A percentile compares a stretch with the other conserved stretches of the same genome.
These are phyloP conservation scores for Zoanthus sansibaricus DNA, from an alignment of 92 coral and sea anemone species.

Conservation along the genomic window DNA sequence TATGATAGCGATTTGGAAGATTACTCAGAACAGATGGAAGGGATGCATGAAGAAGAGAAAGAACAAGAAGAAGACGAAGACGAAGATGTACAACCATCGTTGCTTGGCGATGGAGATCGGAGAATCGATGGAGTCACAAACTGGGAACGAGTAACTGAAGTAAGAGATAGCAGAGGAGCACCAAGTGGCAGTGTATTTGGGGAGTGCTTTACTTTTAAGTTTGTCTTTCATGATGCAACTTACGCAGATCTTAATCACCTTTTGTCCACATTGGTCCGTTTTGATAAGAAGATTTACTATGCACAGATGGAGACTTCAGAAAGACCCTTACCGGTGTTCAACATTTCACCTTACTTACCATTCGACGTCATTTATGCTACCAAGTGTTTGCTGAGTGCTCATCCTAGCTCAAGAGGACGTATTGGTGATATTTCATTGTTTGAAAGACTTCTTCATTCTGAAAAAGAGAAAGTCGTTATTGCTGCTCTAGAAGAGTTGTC, in stretches of 20 bases:
- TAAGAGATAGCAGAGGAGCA: conserved; percentile 49
- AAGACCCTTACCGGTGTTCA: conserved; percentile 51
- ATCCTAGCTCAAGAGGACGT: conserved; percentile 81
- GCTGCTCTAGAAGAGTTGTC: conserved; percentile 75
- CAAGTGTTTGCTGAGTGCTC: conserved; percentile 76
- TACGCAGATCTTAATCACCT: conserved; percentile 61
- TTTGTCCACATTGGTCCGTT: conserved; percentile 57
- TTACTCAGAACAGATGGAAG: conserved; percentile 17
- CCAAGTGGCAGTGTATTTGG: conserved; percentile 66
- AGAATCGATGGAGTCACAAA: conserved; percentile 57
- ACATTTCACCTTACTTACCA: conserved; percentile 62
- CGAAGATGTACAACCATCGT: conserved; percentile 11
- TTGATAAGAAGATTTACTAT: conserved; percentile 76
- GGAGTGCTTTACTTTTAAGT: conserved; percentile 61
- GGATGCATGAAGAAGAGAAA: conserved; percentile 32
- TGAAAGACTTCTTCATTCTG: conserved; percentile 50
- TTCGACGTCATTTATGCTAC: conserved; percentile 78
- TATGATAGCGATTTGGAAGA: conserved; percentile 33
- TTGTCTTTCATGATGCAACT: conserved; percentile 44
- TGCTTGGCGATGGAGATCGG: conserved; percentile 48
- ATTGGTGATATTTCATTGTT: conserved; percentile 55
- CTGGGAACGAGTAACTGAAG: conserved; percentile 72
- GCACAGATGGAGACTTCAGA: conserved; percentile 58
- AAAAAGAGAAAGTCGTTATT: conserved; percentile 57
- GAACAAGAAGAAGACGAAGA: conserved; percentile 37